Conservation (phyloP, 2,113 vertebrate genomes). For the Chionomys nivalis region DNA sequence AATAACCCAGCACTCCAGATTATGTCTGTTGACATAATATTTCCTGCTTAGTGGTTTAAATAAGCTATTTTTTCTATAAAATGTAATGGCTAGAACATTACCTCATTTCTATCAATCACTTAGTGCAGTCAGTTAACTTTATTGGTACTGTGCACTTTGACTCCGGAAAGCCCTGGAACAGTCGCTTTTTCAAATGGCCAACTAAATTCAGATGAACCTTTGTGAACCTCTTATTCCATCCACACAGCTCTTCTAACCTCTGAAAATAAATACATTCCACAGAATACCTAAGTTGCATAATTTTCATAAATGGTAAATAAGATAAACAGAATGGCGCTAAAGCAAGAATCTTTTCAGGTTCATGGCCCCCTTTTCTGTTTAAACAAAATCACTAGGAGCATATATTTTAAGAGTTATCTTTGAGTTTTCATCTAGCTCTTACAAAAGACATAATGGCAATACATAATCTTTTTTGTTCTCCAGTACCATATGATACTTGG, state of each 20-base stretch:
- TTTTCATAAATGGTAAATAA: conserved; percentile 40
- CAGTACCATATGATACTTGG: not conserved
- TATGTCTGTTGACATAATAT: conserved; percentile 40
- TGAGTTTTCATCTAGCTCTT: conserved; percentile 48
- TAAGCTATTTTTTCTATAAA: conserved; percentile 45
- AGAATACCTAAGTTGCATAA: not conserved
- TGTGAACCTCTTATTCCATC: conserved; percentile 12
- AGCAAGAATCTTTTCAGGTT: not conserved
- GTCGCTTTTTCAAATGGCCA: conserved; percentile 56
- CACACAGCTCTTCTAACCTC: conserved; percentile 30
- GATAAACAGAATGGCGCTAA: not conserved
- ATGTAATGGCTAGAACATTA: conserved; percentile 61
- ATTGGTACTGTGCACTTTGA: conserved; percentile 43
- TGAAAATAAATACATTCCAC: conserved; percentile 49
- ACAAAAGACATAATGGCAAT: not conserved
- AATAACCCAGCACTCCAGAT: conserved; percentile 48
- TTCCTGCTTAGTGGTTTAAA: conserved; percentile 46
- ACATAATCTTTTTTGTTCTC: not conserved
- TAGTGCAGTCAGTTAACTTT: conserved; percentile 37
- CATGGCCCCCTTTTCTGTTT: conserved; percentile 13
- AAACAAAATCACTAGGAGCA: conserved; percentile 36
- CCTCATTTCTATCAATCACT: conserved; percentile 41
- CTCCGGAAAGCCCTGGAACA: conserved; percentile 50
- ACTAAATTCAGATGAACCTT: conserved; percentile 41
- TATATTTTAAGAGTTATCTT: conserved; percentile 11